Evolutionary conservation across 2,113 vertebrate genomes (phyloP), one percentile per base, ranked within the genome.

Genomic region (Isichthys henryi): DNA sequence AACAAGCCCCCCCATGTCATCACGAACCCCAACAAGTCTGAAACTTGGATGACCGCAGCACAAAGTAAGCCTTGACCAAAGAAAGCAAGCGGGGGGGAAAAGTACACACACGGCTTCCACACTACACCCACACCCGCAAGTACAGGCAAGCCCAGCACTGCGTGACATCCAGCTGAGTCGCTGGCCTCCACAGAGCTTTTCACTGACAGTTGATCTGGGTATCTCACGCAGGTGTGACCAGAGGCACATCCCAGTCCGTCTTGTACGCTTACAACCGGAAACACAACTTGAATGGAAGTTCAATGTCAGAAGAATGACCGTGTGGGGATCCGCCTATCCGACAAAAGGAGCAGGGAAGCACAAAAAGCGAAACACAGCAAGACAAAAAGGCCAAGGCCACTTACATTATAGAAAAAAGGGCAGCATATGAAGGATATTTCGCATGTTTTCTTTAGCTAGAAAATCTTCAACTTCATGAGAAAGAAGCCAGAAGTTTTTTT

Each of bases 51-150:
- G 10, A 70, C 27, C 21, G 23, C 23, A 62, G 10, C 8, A 35
- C 31, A 87, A 52, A 46, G 53, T 43, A 86, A 82, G 43, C 31
- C n/a, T n/a, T 66, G 56, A 23, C 84, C 27, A 39, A 84, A 49
- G 45, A 48, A 86, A n/a, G 48, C n/a, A 27, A 13, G 48, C 9
- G 3, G 23, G 4, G 66, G 21, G 21, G 21, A 48, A 17, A 10
- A 50, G 27, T 1, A 35, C 21, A 80, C 19, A 17, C 43, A 53
- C 56, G 48, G n/a, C 39, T 70, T 31, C 35, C 45, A 87, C 21
- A n/a, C 39, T 62, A 31, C 49, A 80, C 62, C 39, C 82, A 70
- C 53, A 62, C 48, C n/a, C 88, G 62, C 91, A 92, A 56, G 90
- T 62, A 50, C 43, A 86, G 86, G 53, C 91, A 88, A 27, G 91